These are phyloP conservation scores for Nestor notabilis DNA, from an alignment of 2,113 vertebrate genomes.

Conservation along the genomic window DNA sequence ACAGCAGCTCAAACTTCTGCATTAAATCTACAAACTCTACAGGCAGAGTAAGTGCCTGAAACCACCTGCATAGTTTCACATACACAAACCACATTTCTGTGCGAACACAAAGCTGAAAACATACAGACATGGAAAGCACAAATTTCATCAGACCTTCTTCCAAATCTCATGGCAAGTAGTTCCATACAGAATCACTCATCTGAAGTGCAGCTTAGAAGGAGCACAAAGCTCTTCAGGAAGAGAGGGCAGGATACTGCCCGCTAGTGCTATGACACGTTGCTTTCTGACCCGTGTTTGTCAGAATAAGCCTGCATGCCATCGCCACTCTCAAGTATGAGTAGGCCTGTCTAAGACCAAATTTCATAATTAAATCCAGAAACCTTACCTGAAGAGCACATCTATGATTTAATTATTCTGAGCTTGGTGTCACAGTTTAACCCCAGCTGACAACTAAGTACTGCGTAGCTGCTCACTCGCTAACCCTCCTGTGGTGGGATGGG, in stretches of 20 bases:
- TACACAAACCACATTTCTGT: fast-evolving
- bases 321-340: not conserved
- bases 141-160: not conserved
- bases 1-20: not conserved
- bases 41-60: not conserved
- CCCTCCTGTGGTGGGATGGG: not conserved
- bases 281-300: fast-evolving
- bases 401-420: not conserved
- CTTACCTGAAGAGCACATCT: not conserved
- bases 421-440: not conserved
- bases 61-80: not conserved
- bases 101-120: not conserved
- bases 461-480: not conserved
- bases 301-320: not conserved
- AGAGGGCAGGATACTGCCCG: not conserved
- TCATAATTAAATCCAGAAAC: not conserved
- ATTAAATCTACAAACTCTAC: not conserved
- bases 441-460: not conserved
- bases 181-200: not conserved
- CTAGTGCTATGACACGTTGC: fast-evolving
- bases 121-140: not conserved
- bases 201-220: not conserved
- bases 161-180: not conserved
- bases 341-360: not conserved
- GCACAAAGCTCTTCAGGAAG: not conserved